These are phyloP conservation scores for Lontra canadensis DNA, from an alignment of 2,113 vertebrate genomes.

Conservation along the genomic window DNA sequence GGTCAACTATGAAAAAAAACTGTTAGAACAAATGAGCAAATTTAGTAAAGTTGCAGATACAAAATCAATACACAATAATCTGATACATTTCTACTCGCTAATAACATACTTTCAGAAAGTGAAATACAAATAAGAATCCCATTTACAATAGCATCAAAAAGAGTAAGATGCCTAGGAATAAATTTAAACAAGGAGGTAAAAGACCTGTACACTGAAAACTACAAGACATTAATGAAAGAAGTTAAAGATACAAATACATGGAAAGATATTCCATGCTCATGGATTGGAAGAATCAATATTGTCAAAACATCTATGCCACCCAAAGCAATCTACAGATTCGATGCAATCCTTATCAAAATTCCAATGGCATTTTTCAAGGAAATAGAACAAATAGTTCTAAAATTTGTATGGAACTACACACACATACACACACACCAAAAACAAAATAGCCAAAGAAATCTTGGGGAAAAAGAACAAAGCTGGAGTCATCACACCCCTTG, in stretches of 20 bases:
- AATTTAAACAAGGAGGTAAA: neutral
- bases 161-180: neutral
- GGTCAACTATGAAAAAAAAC: neutral
- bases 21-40: neutral
- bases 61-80: neutral
- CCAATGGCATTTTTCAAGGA: neutral
- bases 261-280: neutral
- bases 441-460: neutral
- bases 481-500: neutral
- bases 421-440: neutral
- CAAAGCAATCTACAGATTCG: neutral
- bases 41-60: neutral
- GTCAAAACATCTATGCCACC: neutral
- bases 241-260: neutral
- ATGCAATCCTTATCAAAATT: neutral
- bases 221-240: neutral
- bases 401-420: neutral
- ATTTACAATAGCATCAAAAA: neutral
- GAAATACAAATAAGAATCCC: neutral
- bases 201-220: neutral
- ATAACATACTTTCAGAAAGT: neutral
- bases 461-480: neutral
- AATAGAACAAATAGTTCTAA: neutral
- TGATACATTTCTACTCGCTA: neutral
- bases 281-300: neutral